These are phyloP conservation scores for Hypolimnas misippus DNA, from an alignment of 2,888 invertebrate genomes.

Conservation along the genomic window DNA sequence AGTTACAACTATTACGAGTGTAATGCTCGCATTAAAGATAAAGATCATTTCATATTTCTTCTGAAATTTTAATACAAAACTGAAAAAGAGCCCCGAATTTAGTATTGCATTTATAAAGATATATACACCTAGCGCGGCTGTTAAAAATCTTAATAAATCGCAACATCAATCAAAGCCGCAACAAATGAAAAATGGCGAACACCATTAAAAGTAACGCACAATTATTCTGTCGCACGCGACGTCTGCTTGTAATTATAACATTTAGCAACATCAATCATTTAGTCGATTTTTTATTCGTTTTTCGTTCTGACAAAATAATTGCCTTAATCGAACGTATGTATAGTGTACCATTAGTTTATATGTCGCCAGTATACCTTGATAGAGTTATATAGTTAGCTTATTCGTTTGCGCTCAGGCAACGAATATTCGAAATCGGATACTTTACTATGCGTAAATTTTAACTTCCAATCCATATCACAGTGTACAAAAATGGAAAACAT, in stretches of 20 bases:
- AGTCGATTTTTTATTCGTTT: conserved; percentile 42
- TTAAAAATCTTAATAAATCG: conserved; percentile 68
- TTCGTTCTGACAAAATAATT: conserved; percentile 39
- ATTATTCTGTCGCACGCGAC: conserved; percentile 57
- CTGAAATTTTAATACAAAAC: neutral
- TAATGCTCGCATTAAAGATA: too few relatives aligned
- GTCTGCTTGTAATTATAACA: conserved; percentile 64
- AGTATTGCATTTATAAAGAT: neutral
- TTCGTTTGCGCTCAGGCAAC: too few relatives aligned
- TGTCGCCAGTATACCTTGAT: neutral
- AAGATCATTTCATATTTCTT: too few relatives aligned
- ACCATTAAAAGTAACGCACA: conserved; percentile 64
- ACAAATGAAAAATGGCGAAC: conserved; percentile 69
- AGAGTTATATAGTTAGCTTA: too few relatives aligned
- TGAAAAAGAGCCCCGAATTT: neutral
- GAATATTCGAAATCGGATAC: neutral
- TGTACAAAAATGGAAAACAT: too few relatives aligned
- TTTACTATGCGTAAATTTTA: too few relatives aligned
- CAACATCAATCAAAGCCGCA: conserved; percentile 68
- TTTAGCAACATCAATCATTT: conserved; percentile 72
- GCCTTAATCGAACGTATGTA: conserved; percentile 26
- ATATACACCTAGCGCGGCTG: neutral
- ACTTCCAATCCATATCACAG: too few relatives aligned
- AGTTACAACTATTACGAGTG: too few relatives aligned
- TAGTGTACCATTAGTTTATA: conserved; percentile 5